Conservation (phyloP, 2,113 vertebrate species). For the Phaetusa simplex region DNA sequence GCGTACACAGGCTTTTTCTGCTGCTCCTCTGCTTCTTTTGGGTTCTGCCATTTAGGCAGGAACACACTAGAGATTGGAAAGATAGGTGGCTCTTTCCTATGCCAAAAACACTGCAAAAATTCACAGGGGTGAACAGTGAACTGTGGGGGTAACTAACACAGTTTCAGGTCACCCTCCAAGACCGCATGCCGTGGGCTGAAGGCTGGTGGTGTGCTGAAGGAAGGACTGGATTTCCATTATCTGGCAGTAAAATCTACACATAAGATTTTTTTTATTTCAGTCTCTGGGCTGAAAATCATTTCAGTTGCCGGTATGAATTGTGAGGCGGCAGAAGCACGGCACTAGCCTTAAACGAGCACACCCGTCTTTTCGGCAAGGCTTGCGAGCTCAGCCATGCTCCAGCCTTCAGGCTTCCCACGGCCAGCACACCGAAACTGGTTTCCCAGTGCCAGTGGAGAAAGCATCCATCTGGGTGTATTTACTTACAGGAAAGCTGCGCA, state of each 20-base stretch:
- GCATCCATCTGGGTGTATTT: background rate
- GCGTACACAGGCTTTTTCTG: accelerated
- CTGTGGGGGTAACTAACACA: background rate
- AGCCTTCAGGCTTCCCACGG: background rate
- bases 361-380: background rate
- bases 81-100: background rate
- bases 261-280: background rate
- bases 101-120: background rate
- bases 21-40: background rate
- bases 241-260: background rate
- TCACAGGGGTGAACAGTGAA: background rate
- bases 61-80: background rate
- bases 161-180: background rate
- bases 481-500: background rate
- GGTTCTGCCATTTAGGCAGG: background rate
- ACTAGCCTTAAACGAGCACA: background rate
- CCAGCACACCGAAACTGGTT: background rate
- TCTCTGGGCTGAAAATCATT: background rate
- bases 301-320: background rate
- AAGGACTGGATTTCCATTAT: background rate
- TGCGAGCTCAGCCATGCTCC: background rate
- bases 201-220: background rate
- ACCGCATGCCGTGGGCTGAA: background rate
- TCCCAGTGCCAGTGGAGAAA: background rate
- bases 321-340: background rate